Conservation (phyloP, 2,113 vertebrate species). For the Ginglymostoma cirratum region DNA sequence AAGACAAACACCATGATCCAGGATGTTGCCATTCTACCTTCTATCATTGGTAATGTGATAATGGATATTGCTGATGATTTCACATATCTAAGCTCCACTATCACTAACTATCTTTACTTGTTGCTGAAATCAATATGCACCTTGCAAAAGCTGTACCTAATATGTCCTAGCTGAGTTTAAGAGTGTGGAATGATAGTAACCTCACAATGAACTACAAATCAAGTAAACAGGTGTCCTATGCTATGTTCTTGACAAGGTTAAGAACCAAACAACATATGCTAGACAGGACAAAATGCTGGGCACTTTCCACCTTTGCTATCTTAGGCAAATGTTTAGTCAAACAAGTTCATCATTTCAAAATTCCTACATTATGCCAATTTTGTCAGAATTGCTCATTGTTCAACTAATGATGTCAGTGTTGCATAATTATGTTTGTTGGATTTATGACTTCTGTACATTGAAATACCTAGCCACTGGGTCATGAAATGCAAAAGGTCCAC, state of each 20-base stretch:
- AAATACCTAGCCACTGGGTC: background rate
- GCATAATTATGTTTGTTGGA: too few species aligned
- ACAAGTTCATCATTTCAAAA: background rate
- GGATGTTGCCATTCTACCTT: background rate
- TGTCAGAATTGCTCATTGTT: background rate
- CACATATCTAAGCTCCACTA: too few species aligned
- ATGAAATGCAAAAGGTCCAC: background rate
- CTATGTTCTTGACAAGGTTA: background rate
- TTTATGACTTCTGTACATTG: background rate
- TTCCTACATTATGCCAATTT: background rate
- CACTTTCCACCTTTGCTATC: background rate
- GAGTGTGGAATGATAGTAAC: background rate
- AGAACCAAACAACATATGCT: background rate
- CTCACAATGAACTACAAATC: background rate
- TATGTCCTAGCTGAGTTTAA: background rate
- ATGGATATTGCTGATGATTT: background rate
- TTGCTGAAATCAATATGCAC: too few species aligned
- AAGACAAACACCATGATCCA: too few species aligned
- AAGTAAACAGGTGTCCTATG: background rate
- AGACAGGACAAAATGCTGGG: background rate
- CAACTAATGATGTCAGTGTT: background rate
- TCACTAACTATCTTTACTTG: too few species aligned
- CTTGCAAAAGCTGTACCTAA: too few species aligned
- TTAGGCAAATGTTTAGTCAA: background rate
- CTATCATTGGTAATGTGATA: background rate